Evolutionary conservation across 2,113 vertebrate genomes (phyloP), one percentile per base, ranked within the genome.

Genomic region (Lophius piscatorius): DNA sequence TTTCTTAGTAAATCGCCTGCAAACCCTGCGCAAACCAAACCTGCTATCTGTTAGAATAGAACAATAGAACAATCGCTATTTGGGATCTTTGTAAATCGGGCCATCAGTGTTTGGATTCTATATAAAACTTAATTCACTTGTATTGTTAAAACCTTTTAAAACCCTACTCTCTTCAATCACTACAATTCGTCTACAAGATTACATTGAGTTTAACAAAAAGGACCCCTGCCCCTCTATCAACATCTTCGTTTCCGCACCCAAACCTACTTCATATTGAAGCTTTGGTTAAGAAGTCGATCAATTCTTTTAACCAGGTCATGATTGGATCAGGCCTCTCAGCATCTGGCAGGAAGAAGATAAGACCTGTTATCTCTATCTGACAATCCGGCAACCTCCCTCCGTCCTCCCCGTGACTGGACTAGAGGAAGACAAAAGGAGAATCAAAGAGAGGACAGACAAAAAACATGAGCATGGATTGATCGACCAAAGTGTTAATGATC

Each of bases 281-380:
- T 73, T 31, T 49, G 77, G 69, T 78, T 81, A 56, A 85, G 63
- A 83, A 84, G 85, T 91, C 89, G 55, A 86, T 90, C 58, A 84
- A 89, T 87, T 87, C 78, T 73, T 78, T 79, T 76, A 82, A 70
- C 67, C 83, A 71, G 69, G 56, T 79, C 74, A 83, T 39, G 87
- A 91, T 88, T 85, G 80, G 72, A 90, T 88, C 66, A 50, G 47
- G 51, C 47, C 78, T 74, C 58, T 60, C 46, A 77, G 54, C 36
- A 42, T 71, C 91, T 92, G 91, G 87, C 76, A 11, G 80, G 52
- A 50, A 64, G 55, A 49, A 90, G 91, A 92, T 92, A 91, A 91
- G 88, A 42, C 13, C 56, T 33, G 78, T 91, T 90, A 91, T 91
- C 88, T 88, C 54, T 35, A 16, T 60, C 50, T 17, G 28, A 72